Evolutionary conservation across 2,113 vertebrate genomes (phyloP), one percentile per base, ranked within the genome.

Genomic region (Pungitius pungitius): DNA sequence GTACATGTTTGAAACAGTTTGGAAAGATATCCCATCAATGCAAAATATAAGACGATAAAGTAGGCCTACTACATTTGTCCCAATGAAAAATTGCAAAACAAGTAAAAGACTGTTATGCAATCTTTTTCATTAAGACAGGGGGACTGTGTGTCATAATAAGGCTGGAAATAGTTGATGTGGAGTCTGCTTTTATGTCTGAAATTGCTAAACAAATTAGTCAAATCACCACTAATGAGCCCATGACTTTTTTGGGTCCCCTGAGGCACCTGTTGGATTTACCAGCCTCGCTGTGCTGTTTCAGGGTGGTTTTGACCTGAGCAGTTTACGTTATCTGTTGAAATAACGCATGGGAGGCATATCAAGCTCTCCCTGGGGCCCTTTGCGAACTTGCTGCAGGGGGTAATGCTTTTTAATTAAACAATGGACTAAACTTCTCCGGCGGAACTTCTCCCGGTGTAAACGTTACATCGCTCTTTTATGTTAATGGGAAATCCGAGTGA

Each of bases 351-450:
- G 75, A 82, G 71, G 69, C 84, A 79, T 62, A 61, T 47, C 60
- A 70, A 80, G 58, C 77, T 73, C 45, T 82, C 82, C 60, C 78
- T 69, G 75, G 85, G 86, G 80, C 81, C 75, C 71, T 47, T 24
- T 62, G 61, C 62, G 84, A 84, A 80, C 76, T 73, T 18, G 65
- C 75, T 62, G 76, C 80, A n/a, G 58, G 79, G 76, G 69, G 84
- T 77, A 64, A 81, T 86, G 74, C 82, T 86, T 73, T 80, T 68
- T 78, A 24, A 80, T 57, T 63, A 39, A 63, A 80, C 51, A 63
- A 87, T 88, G 87, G 82, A 86, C 74, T 65, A 85, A 77, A 62
- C 40, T 72, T 70, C 73, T 55, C n/a, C n/a, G 69, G 69, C 54
- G 47, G 64, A 67, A 63, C 69, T 70, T 70, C 42, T 69, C 30